Conservation (phyloP, 2,113 vertebrate genomes). For the Gnathonemus longibarbis region DNA sequence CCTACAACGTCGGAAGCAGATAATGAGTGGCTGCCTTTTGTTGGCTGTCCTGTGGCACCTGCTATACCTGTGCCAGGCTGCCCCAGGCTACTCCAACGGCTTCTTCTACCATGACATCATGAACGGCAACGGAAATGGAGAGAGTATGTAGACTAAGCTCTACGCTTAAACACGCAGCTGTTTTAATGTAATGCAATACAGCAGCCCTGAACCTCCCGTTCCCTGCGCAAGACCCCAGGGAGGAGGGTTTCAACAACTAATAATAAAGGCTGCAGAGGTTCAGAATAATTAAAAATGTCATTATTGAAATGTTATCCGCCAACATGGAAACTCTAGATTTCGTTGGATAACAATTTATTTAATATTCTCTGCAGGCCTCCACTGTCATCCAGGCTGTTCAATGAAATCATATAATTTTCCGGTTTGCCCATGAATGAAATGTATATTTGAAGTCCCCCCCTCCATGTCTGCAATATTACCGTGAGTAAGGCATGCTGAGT, state of each 20-base stretch:
- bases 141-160: constrained; percentile 48
- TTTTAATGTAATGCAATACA: not conserved
- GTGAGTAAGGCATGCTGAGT: not conserved
- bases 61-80: constrained; percentile 29
- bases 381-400: not conserved
- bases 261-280: not conserved
- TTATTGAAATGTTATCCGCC: not conserved
- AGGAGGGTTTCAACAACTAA: not conserved
- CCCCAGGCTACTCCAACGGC: constrained; percentile 66
- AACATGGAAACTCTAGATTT: not conserved
- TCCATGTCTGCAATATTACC: not conserved
- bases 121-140: constrained; percentile 51
- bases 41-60: constrained; percentile 45
- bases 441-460: not conserved
- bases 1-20: not conserved
- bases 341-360: not conserved
- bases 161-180: not conserved
- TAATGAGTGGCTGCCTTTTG: constrained; percentile 43
- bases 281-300: not conserved
- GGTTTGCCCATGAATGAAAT: not conserved
- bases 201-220: not conserved
- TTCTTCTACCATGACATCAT: constrained; percentile 76
- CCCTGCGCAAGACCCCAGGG: not conserved
- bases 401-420: not conserved
- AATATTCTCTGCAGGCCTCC: not conserved